A percentile compares a stretch with the other conserved stretches of the same genome.
These are phyloP conservation scores for Pomatorhinus ruficollis DNA, from an alignment of 2,113 vertebrate genomes.

Conservation along the genomic window DNA sequence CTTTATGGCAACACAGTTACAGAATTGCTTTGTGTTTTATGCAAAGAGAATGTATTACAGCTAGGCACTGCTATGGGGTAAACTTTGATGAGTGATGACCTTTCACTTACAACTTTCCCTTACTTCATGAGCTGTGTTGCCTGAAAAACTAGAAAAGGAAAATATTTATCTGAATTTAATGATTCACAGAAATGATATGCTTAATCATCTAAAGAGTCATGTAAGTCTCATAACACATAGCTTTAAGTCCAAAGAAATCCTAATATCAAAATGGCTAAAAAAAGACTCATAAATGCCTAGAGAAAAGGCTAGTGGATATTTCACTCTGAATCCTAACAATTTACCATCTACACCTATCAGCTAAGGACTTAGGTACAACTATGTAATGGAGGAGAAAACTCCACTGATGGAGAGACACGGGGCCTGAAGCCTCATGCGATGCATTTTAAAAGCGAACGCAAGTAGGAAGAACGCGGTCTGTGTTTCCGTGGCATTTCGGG, in stretches of 20 bases:
- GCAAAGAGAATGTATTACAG: neutral
- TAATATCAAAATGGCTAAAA: neutral
- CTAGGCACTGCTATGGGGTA: neutral
- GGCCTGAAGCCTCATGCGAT: accelerated
- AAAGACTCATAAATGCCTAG: neutral
- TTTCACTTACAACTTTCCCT: neutral
- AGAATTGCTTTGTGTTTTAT: neutral
- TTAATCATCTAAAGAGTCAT: neutral
- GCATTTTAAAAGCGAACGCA: accelerated
- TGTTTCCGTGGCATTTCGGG: neutral
- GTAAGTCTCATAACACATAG: neutral
- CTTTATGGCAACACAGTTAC: neutral
- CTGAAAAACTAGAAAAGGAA: neutral
- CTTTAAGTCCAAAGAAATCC: neutral
- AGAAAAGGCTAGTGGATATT: neutral
- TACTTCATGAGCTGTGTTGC: neutral
- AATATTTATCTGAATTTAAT: neutral
- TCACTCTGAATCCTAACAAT: neutral
- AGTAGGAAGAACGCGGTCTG: too few relatives aligned
- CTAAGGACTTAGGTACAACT: neutral
- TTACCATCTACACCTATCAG: accelerated
- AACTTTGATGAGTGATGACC: neutral
- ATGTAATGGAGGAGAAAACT: accelerated
- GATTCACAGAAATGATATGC: neutral
- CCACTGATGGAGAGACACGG: accelerated